Conservation (phyloP, 2,113 vertebrate genomes). For the Gallinago paraguaiae region DNA sequence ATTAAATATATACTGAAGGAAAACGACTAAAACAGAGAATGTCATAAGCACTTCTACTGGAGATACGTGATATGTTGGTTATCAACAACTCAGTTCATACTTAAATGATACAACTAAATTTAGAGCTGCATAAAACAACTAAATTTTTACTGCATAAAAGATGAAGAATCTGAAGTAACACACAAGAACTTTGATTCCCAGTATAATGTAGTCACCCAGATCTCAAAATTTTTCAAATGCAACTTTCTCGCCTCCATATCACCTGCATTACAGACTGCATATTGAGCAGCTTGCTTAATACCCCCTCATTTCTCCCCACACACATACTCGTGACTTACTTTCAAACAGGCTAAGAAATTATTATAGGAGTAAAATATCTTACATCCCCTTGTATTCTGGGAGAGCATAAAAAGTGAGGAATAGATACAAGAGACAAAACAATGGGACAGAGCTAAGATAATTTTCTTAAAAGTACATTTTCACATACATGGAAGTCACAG, state of each 20-base stretch:
- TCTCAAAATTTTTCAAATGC: background rate
- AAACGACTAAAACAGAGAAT: background rate
- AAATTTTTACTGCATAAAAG: background rate
- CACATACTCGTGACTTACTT: background rate
- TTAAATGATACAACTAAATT: background rate
- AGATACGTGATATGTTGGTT: background rate
- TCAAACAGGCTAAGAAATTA: background rate
- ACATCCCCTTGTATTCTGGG: background rate
- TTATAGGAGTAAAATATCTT: background rate
- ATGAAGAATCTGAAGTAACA: background rate
- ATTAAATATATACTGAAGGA: background rate
- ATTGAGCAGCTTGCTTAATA: background rate
- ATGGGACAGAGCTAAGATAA: background rate
- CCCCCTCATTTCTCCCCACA: background rate
- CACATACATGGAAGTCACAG: background rate
- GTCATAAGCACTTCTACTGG: background rate
- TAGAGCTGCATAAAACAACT: background rate
- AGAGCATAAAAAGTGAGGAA: background rate
- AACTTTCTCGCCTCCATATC: rapidly evolving
- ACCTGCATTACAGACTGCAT: background rate
- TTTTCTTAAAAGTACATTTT: background rate
- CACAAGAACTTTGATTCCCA: background rate
- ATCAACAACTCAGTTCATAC: background rate
- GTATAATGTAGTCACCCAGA: background rate
- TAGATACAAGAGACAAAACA: background rate